Base-by-base conservation (phyloP, 1,140 invertebrate genomes). In the Rhynchophorus ferrugineus region DNA sequence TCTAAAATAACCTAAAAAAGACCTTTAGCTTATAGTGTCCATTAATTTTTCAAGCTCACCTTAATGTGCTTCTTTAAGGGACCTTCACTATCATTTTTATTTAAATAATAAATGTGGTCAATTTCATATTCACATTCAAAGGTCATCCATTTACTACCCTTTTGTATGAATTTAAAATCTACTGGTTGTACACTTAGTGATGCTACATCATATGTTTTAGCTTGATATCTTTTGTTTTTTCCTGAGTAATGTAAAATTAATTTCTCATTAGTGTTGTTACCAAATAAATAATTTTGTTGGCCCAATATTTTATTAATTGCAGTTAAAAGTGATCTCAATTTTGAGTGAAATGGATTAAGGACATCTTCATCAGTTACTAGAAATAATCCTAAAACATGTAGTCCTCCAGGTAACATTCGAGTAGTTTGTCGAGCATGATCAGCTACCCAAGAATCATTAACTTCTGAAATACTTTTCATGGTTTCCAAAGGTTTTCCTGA, bases 381-480 rank as follows among this genome's bases (percentile, higher is more conserved):
- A 61, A 79, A 79, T 62, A 77, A 66, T 50, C 77, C 84, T 59
- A 89, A 73, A 38, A 90, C 81, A 71, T 79, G 79, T 72, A 89
- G 79, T 17, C 87, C 87, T 36, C 88, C 87, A 33, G 87, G 85
- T 41, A 91, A 69, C 87, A 90, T 90, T 69, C 84, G 77, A 1
- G 81, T 84, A 0, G 88, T 78, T 72, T 83, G 77, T 69, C 77
- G 78, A 5, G 82, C 82, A 72, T 85, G 82, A 69, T 84, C 82
- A 5, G 79, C 81, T 5, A 84, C 71, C 75, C 77, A 81, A 49
- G 67, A 73, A 47, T 79, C 77, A 18, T 77, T 75, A 18, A 83
- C 71, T 59, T 75, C 75, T 14, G 43, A 22, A 20, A 71, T 51
- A 13, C 35, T 60, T 46, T 49, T 63, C 9, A 61, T 41, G n/a